Evolutionary conservation across 2,113 vertebrate genomes (phyloP).

Genomic region (Aspidoscelis tigris): DNA sequence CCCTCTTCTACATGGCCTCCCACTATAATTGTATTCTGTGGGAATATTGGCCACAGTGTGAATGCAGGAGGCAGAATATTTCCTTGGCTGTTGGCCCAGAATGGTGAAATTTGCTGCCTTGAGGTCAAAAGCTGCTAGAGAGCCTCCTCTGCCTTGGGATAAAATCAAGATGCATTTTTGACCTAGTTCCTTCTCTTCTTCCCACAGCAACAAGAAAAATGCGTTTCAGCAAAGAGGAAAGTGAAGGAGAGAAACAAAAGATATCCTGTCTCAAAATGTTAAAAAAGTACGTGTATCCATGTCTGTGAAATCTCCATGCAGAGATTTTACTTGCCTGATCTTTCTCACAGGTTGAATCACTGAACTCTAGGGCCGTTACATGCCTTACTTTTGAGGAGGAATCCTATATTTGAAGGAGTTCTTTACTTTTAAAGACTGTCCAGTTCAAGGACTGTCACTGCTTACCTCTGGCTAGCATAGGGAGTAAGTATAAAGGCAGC

Average conservation of each 20-base stretch:
- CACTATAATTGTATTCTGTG: too few relatives aligned
- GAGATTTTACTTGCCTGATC: background rate
- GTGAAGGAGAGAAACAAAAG: background rate
- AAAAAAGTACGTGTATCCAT: background rate
- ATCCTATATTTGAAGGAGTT: too few relatives aligned
- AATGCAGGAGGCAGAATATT: background rate
- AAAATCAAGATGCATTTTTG: conserved; percentile 15
- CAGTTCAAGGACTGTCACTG: too few relatives aligned
- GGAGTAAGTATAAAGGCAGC: too few relatives aligned
- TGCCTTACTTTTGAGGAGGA: too few relatives aligned
- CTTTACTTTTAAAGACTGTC: too few relatives aligned
- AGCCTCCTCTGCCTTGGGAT: background rate
- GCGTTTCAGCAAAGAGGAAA: background rate
- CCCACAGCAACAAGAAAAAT: background rate
- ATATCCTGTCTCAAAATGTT: background rate
- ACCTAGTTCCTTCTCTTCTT: background rate
- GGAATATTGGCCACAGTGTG: background rate
- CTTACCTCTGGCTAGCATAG: too few relatives aligned
- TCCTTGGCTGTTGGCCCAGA: conserved; percentile 4
- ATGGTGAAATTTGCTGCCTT: conserved; percentile 10
- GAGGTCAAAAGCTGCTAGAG: background rate
- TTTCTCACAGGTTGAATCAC: background rate
- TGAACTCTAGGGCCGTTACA: background rate
- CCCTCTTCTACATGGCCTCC: background rate
- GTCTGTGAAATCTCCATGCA: background rate